phyloP scores from a whole-genome alignment of 2,797 vertebrate genomes.

The Podarcis lilfordi region DNA sequence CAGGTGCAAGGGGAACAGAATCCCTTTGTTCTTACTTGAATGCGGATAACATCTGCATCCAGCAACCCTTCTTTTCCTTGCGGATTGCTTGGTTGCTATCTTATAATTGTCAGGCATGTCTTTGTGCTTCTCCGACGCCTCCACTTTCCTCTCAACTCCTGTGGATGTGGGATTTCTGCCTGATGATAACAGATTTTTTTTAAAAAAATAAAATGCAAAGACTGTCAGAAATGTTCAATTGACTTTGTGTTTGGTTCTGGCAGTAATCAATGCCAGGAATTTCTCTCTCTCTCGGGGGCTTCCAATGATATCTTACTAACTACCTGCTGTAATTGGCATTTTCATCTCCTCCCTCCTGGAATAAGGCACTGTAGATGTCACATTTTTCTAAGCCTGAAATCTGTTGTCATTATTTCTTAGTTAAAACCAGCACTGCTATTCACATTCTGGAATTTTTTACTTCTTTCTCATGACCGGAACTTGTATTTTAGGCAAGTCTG shows the following conservation, averaged over 20 bases:
- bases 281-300: background rate
- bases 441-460: background rate
- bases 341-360: background rate
- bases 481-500: background rate
- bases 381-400: background rate
- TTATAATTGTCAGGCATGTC: background rate
- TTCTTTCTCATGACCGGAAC: background rate
- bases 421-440: background rate
- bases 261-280: background rate
- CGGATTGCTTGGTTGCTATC: background rate
- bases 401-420: background rate
- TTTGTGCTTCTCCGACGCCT: background rate
- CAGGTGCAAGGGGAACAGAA: too few species aligned
- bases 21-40: background rate
- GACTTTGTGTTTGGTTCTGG: background rate
- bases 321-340: constrained; percentile 4
- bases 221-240: background rate
- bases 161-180: background rate
- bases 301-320: constrained; percentile 11
- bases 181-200: background rate
- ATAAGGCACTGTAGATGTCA: background rate
- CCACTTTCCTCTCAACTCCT: background rate
- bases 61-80: too few species aligned
- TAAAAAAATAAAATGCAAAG: background rate
- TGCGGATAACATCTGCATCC: background rate